Conservation (phyloP, 2,888 invertebrate species). For the Eledona agricola region DNA sequence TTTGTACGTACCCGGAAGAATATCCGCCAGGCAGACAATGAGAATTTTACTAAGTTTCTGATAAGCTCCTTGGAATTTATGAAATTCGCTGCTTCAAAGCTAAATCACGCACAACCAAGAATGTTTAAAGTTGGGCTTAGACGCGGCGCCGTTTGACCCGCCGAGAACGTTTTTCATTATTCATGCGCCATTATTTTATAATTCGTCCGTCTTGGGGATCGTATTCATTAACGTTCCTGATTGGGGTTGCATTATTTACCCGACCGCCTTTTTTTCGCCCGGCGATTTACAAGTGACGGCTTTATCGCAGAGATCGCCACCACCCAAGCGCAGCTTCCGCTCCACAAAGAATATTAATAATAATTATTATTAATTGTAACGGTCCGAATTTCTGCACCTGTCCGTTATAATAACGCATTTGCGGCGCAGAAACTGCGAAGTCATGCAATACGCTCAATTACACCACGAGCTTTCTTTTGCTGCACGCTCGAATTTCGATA, state of each 20-base stretch:
- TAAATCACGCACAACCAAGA: constrained; percentile 49
- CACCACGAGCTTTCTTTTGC: constrained; percentile 12
- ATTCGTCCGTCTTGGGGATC: constrained; percentile 44
- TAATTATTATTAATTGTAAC: constrained; percentile 26
- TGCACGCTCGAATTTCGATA: constrained; percentile 8
- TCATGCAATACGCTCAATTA: constrained; percentile 27
- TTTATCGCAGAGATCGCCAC: constrained; percentile 14
- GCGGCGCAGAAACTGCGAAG: constrained; percentile 21
- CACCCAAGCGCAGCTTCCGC: constrained; percentile 12
- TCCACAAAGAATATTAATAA: constrained; percentile 14
- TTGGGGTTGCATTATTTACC: constrained; percentile 50
- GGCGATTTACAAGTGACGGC: constrained; percentile 3
- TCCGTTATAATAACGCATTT: constrained; percentile 30
- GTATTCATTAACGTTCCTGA: constrained; percentile 46
- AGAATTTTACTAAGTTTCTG: constrained; percentile 43
- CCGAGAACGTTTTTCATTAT: constrained; percentile 46
- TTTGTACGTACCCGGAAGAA: constrained; percentile 36
- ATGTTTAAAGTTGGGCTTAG: constrained; percentile 48
- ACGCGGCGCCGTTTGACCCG: constrained; percentile 34
- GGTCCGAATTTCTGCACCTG: constrained; percentile 31
- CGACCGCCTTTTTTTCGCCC: constrained; percentile 11
- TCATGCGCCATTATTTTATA: constrained; percentile 49
- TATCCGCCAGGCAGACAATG: constrained; percentile 42
- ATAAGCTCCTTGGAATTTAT: constrained; percentile 44
- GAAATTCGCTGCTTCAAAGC: constrained; percentile 47